Conservation (phyloP, 2,113 vertebrate species). For the Mus pahari region DNA sequence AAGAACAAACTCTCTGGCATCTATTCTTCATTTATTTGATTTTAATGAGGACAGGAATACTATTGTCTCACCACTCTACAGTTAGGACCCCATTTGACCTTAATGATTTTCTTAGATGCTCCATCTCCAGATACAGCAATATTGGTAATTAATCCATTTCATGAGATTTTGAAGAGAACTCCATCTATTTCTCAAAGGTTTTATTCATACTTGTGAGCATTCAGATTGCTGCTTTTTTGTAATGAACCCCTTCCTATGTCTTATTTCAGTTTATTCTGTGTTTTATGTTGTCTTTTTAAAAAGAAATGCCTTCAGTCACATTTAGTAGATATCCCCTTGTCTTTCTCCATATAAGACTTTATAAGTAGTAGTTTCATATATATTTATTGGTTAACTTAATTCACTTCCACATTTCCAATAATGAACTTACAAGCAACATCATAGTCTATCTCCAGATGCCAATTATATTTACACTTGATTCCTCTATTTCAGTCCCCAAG, state of each 20-base stretch:
- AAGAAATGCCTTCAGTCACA: background rate
- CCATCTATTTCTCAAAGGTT: background rate
- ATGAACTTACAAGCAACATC: background rate
- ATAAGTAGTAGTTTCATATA: background rate
- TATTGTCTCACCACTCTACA: background rate
- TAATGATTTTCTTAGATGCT: background rate
- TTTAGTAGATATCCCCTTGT: background rate
- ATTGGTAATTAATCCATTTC: background rate
- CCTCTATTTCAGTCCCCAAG: constrained; percentile 18
- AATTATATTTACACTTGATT: constrained; percentile 28
- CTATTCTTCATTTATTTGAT: background rate
- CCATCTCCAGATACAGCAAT: background rate
- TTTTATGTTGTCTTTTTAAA: background rate
- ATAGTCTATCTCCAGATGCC: constrained; percentile 18
- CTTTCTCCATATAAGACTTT: background rate
- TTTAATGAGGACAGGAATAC: background rate
- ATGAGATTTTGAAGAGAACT: background rate
- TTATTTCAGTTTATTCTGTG: background rate
- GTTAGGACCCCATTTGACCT: background rate
- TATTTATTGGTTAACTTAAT: constrained; percentile 21
- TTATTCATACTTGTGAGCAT: background rate
- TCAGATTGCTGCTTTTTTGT: background rate
- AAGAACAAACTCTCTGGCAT: background rate
- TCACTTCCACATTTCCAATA: background rate
- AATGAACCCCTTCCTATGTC: background rate